phyloP scores from a whole-genome alignment of 2,113 vertebrate species.

The Lepidothrix coronata region DNA sequence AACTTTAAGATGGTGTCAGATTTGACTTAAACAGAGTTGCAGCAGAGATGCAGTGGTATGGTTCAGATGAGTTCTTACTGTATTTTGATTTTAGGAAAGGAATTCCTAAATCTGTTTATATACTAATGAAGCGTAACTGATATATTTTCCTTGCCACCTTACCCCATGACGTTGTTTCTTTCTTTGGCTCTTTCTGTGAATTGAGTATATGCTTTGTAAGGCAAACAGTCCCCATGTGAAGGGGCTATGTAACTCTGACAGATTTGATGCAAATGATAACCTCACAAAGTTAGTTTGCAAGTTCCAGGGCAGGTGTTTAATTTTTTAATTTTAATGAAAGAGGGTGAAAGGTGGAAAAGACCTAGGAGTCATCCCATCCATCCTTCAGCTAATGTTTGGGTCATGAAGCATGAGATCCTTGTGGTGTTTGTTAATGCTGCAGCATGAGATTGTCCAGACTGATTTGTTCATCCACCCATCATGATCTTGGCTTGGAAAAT shows the following conservation, averaged over 20 bases:
- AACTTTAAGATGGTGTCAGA: neutral
- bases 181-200: neutral
- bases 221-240: neutral
- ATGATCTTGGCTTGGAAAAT: conserved; percentile 25
- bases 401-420: neutral
- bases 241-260: accelerated
- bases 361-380: neutral
- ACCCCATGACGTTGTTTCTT: neutral
- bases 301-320: neutral
- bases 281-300: neutral
- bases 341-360: neutral
- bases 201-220: neutral
- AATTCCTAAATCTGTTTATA: neutral
- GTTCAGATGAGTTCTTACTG: neutral
- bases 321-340: neutral
- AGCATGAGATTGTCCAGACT: conserved; percentile 11
- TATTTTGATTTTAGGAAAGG: neutral
- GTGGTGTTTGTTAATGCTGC: neutral
- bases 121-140: neutral
- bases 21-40: neutral
- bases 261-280: neutral
- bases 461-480: conserved; percentile 28
- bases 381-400: neutral
- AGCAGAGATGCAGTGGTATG: neutral
- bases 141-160: neutral